phyloP scores from a whole-genome alignment of 2,797 vertebrate genomes.

The Taenioides sp. region DNA sequence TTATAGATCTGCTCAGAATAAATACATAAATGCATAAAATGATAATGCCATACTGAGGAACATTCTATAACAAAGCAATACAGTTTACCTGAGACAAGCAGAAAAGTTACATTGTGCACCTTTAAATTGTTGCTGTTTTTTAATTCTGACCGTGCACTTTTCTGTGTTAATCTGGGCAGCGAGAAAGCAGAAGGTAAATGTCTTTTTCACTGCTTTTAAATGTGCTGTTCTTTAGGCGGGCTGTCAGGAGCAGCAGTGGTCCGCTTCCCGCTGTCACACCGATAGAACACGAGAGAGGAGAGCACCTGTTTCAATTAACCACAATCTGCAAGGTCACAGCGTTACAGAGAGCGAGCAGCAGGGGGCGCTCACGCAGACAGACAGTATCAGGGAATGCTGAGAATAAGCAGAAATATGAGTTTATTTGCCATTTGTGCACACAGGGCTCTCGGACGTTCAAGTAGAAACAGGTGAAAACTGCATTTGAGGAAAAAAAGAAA shows the following conservation, averaged over 20 bases:
- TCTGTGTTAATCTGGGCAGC: slow-evolving; percentile 1
- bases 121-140: not conserved
- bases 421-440: no score
- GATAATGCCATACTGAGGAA: no score
- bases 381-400: not conserved
- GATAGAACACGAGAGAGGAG: not conserved
- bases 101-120: no score
- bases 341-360: not conserved
- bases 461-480: no score
- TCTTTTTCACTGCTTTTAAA: not conserved
- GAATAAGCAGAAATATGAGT: not conserved
- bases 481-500: no score
- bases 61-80: not conserved
- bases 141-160: slow-evolving; percentile 1
- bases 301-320: slow-evolving; percentile 28
- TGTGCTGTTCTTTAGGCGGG: slow-evolving; percentile 2
- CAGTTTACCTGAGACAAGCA: not conserved
- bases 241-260: slow-evolving; percentile 1
- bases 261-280: slow-evolving; percentile 8
- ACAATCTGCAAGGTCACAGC: slow-evolving; percentile 25
- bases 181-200: not conserved
- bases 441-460: no score
- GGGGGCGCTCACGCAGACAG: slow-evolving; percentile 4
- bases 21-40: no score
- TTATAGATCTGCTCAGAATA: no score